Base-by-base conservation (phyloP, 2,888 invertebrate genomes). In the Lysandra bellargus region DNA sequence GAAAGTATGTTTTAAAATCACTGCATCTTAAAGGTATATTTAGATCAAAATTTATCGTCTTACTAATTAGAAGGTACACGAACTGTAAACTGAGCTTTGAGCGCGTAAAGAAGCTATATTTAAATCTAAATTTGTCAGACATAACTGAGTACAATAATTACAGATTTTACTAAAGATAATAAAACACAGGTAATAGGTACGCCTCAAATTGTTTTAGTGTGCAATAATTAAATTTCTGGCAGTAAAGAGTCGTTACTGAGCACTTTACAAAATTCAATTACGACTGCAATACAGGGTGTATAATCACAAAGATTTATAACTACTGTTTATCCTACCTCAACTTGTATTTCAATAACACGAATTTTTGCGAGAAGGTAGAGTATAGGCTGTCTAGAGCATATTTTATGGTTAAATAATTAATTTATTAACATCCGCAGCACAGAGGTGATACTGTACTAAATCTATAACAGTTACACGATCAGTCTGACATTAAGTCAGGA, bases 211-310 rank as follows among this genome's bases (percentile, higher is more conserved):
- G 85, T 84, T 84, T 84, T 86, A 85, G 84, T 81, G 82, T 81
- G 83, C 84, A 87, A 86, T 82, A 88, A 88, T 87, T 88, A 88
- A 90, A 90, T 89, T 89, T 87, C 84, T 85, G 81, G 87, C 82
- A 83, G 88, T 90, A 90, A 91, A 89, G 86, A 78, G 49, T 79
- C 80, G 82, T 84, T 83, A 85, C 82, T 81, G 84, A 85, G 86
- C 84, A 85, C 85, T 88, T 88, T 88, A 88, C 87, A 77, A 87
- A 89, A 90, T 88, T 88, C 87, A 90, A 91, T 90, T 89, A 89
- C 23, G 23, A 14, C 69, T 14, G 14, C 69, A 37, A 69, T 14
- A 69, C 69, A 33, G 33, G 69, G 14, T 33, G 37, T 14, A 37
- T 44, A 69, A 64, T 69, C 49, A 78, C 44, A 12, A 23, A 60